A percentile compares a stretch with the other conserved stretches of the same genome.
phyloP scores from a whole-genome alignment of 2,888 invertebrate species.

The Sipha maydis region DNA sequence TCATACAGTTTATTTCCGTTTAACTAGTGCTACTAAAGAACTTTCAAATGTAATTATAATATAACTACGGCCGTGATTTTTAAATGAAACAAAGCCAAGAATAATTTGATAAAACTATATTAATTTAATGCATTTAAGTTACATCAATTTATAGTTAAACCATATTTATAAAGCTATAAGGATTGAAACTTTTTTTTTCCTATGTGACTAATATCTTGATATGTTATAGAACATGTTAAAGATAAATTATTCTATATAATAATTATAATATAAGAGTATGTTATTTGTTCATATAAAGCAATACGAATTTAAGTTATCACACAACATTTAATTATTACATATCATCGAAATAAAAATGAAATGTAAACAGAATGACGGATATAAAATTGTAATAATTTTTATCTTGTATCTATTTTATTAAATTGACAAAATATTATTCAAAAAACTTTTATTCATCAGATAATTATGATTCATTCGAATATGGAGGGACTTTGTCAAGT shows the following conservation, averaged over 20 bases:
- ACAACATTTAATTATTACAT: too few species aligned
- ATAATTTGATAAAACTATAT: background rate
- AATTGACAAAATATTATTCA: conserved; percentile 1
- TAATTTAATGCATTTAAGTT: background rate
- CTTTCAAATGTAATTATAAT: conserved; percentile 38
- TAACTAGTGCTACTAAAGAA: background rate
- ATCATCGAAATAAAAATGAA: background rate
- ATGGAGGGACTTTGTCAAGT: background rate
- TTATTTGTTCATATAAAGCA: background rate
- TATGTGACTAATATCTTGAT: background rate
- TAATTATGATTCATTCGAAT: background rate
- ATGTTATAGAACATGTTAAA: background rate
- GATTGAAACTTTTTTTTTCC: too few species aligned
- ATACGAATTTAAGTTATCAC: too few species aligned
- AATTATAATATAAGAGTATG: too few species aligned
- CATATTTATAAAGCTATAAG: background rate
- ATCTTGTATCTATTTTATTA: background rate
- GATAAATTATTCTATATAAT: background rate
- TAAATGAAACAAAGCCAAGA: conserved; percentile 10
- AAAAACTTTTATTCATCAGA: background rate
- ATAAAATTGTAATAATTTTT: background rate
- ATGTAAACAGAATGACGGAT: background rate
- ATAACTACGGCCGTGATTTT: background rate
- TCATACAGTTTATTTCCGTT: conserved; percentile 14
- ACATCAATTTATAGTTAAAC: background rate